Evolutionary conservation across 2,888 invertebrate genomes (phyloP).

Genomic region (Pilophorus perplexus): DNA sequence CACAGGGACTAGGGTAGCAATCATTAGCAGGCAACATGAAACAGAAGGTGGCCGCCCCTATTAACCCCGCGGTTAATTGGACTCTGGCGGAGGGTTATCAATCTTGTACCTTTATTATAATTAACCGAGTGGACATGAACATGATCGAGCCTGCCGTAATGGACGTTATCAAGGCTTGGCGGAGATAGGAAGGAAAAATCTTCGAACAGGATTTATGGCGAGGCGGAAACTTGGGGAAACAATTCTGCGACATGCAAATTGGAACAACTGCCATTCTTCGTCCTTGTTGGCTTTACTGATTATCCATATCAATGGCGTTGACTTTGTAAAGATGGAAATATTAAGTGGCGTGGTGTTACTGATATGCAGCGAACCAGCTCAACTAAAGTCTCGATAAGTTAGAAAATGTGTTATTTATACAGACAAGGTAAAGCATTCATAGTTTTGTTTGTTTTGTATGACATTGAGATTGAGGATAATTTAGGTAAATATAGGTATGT

Average conservation of each 20-base stretch:
- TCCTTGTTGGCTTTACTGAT: conserved; percentile 4
- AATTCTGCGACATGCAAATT: conserved; percentile 34
- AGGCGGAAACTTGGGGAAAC: conserved; percentile 26
- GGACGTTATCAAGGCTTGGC: conserved; percentile 27
- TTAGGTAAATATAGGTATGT: no score
- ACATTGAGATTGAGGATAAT: no score
- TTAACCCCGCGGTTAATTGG: conserved; percentile 28
- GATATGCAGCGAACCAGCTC: no score
- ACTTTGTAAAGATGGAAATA: no score
- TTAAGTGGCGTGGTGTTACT: no score
- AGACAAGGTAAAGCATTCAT: no score
- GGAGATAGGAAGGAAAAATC: conserved; percentile 3
- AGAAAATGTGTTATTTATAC: no score
- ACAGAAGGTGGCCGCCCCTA: conserved; percentile 21
- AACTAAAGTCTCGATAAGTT: no score
- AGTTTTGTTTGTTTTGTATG: no score
- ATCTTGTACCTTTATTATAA: conserved; percentile 37
- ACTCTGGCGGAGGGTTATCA: conserved; percentile 20
- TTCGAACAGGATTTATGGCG: conserved; percentile 19
- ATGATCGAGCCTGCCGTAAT: conserved; percentile 25
- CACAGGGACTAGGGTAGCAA: background rate
- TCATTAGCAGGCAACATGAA: background rate
- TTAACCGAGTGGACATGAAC: conserved; percentile 28
- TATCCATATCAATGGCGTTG: conserved; percentile 11
- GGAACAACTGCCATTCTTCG: conserved; percentile 22